A percentile compares a stretch with the other conserved stretches of the same genome.
Conservation (phyloP, 1,140 invertebrate species). For the Trinorchestia longiramus region DNA sequence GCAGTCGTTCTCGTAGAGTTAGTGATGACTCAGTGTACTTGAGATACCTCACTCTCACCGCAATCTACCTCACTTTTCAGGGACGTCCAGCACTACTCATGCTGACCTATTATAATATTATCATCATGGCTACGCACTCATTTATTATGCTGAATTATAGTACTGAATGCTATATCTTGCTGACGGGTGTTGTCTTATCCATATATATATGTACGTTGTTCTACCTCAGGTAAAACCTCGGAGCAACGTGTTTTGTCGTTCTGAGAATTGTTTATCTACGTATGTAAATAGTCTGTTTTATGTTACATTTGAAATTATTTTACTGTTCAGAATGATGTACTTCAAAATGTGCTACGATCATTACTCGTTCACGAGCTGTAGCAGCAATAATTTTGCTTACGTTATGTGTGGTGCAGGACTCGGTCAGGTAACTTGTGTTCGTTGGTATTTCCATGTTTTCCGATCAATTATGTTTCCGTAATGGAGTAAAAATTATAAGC, state of each 20-base stretch:
- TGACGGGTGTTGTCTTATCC: not conserved
- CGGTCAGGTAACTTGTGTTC: not conserved
- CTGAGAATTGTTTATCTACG: not conserved
- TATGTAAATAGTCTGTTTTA: conserved; percentile 19
- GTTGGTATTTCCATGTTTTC: not conserved
- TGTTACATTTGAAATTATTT: not conserved
- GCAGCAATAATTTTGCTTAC: not conserved
- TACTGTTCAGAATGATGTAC: not conserved
- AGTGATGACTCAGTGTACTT: conserved; percentile 6
- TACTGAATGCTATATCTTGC: not conserved
- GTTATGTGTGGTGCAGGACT: not conserved
- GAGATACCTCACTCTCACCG: conserved; percentile 43
- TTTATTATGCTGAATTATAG: conserved; percentile 34
- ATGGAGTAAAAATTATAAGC: not conserved
- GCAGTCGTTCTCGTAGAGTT: not conserved
- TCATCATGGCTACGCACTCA: conserved; percentile 40
- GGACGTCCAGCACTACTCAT: conserved; percentile 31
- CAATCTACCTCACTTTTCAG: conserved; percentile 52
- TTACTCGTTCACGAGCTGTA: not conserved
- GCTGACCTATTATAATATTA: not conserved
- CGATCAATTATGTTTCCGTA: not conserved
- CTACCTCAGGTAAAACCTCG: conserved; percentile 17
- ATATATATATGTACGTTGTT: not conserved
- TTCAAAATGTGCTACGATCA: not conserved
- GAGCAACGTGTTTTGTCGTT: not conserved